These are phyloP conservation scores for Agonopterix alstromeriana DNA, from an alignment of 2,888 invertebrate species.

Conservation along the genomic window DNA sequence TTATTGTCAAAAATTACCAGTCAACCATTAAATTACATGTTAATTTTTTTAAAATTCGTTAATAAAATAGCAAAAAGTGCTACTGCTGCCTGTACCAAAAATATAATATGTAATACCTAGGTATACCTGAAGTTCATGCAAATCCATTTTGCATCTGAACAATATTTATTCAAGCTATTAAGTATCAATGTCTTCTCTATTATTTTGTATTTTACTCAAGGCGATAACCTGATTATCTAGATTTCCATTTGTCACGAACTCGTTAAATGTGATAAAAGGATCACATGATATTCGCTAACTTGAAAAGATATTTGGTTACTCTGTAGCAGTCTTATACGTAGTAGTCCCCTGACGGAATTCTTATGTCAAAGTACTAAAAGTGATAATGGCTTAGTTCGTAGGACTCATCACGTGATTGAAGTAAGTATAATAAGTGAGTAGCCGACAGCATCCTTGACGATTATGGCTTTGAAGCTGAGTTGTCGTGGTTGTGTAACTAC, in stretches of 20 bases:
- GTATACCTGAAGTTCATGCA: too few species aligned
- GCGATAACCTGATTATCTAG: constrained; percentile 22
- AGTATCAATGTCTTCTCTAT: constrained; percentile 1
- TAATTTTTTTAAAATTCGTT: too few species aligned
- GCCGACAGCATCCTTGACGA: neutral
- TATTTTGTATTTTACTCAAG: neutral
- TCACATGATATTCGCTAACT: constrained; percentile 17
- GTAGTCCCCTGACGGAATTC: too few species aligned
- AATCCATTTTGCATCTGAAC: too few species aligned
- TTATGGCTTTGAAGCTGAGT: neutral
- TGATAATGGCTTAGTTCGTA: neutral
- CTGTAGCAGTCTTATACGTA: neutral
- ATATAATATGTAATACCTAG: too few species aligned
- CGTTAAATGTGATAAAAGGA: constrained; percentile 47
- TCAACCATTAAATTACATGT: too few species aligned
- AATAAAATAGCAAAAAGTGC: too few species aligned
- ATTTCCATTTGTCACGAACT: constrained; percentile 56
- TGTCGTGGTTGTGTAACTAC: too few species aligned
- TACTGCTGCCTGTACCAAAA: too few species aligned
- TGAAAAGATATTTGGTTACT: neutral
- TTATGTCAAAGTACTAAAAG: too few species aligned
- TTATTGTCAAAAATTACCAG: too few species aligned
- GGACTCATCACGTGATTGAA: too few species aligned
- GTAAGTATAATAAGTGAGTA: neutral
- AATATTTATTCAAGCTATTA: neutral